A percentile compares a stretch with the other conserved stretches of the same genome.
Evolutionary conservation across 2,797 vertebrate species (phyloP).

Genomic region (Tapera naevia): DNA sequence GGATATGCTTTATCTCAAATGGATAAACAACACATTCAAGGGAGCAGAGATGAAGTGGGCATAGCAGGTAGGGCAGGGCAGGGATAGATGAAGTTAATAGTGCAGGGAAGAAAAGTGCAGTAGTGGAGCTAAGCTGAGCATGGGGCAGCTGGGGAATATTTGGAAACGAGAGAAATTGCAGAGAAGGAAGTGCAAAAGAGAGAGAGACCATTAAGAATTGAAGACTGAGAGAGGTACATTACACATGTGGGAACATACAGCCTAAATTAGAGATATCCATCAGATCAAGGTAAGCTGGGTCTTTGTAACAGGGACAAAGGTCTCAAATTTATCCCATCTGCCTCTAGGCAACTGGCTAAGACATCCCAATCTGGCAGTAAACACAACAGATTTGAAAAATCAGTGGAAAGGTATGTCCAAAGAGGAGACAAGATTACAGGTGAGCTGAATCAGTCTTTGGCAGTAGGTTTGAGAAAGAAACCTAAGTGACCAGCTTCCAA

Average conservation of each 20-base stretch:
- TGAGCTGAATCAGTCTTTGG: not conserved
- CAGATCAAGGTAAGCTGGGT: not conserved
- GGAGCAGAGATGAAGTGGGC: not conserved
- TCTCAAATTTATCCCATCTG: not conserved
- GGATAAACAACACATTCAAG: not conserved
- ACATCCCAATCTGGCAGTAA: not conserved
- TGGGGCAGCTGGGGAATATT: not conserved
- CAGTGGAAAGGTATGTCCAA: not conserved
- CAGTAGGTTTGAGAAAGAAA: not conserved
- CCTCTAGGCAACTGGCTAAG: not conserved
- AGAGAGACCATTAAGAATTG: constrained; percentile 1
- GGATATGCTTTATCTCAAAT: not conserved
- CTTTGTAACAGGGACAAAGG: not conserved
- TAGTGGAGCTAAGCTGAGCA: not conserved
- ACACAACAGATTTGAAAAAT: not conserved
- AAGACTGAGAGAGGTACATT: not conserved
- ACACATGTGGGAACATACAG: not conserved
- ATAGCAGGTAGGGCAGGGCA: not conserved
- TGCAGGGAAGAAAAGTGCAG: not conserved
- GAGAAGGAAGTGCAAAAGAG: not conserved
- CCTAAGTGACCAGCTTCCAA: not conserved
- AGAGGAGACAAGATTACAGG: not conserved
- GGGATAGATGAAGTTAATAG: not conserved
- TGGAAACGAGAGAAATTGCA: not conserved
- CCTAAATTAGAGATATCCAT: constrained; percentile 10